Conservation (phyloP, 2,113 vertebrate genomes). For the Heptranchias perlo region DNA sequence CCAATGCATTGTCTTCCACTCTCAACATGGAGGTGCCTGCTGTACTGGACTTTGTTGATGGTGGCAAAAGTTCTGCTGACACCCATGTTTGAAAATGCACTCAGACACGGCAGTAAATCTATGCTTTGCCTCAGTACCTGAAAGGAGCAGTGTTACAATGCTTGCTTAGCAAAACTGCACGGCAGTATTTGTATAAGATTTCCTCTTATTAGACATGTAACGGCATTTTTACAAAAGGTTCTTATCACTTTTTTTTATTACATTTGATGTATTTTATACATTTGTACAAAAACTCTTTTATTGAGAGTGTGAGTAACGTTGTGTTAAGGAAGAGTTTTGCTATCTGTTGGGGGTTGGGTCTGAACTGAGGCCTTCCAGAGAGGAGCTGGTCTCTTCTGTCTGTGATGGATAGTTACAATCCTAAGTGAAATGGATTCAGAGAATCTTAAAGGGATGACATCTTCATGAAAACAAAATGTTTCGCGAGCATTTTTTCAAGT, state of each 20-base stretch:
- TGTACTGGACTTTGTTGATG: slow-evolving; percentile 51
- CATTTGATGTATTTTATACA: not conserved
- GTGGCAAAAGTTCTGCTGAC: not conserved
- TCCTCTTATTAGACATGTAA: not conserved
- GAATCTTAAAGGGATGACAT: not conserved
- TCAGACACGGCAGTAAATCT: not conserved
- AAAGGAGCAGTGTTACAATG: not conserved
- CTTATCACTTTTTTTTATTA: not conserved
- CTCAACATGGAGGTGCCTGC: slow-evolving; percentile 54
- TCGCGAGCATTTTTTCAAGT: not conserved
- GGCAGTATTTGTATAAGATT: not conserved
- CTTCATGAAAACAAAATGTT: not conserved
- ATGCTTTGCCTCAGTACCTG: not conserved
- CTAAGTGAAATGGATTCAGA: not conserved
- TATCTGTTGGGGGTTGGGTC: not conserved
- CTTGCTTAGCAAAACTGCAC: not conserved
- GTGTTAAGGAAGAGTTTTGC: not conserved
- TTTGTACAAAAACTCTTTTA: not conserved
- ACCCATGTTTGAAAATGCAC: not conserved
- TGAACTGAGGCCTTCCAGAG: not conserved
- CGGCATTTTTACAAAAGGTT: not conserved
- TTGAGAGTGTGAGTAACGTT: not conserved
- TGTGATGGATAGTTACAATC: not conserved
- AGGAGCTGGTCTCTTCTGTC: not conserved
- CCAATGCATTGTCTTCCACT: fast-evolving